Evolutionary conservation across 2,888 invertebrate species (phyloP).

Genomic region (Theretra japonica): DNA sequence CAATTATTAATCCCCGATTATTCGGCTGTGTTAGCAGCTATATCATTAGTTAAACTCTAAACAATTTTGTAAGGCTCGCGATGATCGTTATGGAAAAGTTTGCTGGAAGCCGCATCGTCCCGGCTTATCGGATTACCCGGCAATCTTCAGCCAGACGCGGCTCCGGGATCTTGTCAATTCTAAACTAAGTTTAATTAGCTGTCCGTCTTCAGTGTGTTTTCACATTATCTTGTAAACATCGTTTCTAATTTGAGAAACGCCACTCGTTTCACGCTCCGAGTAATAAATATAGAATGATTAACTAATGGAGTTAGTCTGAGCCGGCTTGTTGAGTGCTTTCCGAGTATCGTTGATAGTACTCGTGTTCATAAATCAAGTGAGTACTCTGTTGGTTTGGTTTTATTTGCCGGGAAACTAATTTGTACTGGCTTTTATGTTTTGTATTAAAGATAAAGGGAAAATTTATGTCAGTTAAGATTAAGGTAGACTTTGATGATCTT

Average conservation of each 20-base stretch:
- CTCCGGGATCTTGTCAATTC: constrained; percentile 35
- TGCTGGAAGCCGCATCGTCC: constrained; percentile 30
- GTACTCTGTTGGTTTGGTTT: constrained; percentile 1
- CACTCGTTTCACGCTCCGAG: not conserved
- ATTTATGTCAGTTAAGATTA: not conserved
- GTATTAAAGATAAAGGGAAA: not conserved
- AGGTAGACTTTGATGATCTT: not conserved
- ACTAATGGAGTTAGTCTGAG: constrained; percentile 21
- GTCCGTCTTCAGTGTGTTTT: constrained; percentile 35
- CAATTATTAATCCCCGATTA: not conserved
- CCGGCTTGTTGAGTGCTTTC: not conserved
- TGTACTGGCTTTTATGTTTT: not conserved
- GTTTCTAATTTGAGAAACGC: constrained; percentile 7
- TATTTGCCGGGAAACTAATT: not conserved
- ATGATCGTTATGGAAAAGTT: constrained; percentile 41
- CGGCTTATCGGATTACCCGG: constrained; percentile 49
- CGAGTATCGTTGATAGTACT: not conserved
- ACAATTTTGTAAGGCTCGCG: constrained; percentile 16
- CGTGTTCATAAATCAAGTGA: constrained; percentile 17
- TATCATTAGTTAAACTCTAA: constrained; percentile 10
- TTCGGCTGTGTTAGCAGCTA: not conserved
- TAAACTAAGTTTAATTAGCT: constrained; percentile 56
- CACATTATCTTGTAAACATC: constrained; percentile 17
- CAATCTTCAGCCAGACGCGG: constrained; percentile 44
- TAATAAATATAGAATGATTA: constrained; percentile 17